Evolutionary conservation across 2,113 vertebrate species (phyloP).

Genomic region (Aramus guarauna): DNA sequence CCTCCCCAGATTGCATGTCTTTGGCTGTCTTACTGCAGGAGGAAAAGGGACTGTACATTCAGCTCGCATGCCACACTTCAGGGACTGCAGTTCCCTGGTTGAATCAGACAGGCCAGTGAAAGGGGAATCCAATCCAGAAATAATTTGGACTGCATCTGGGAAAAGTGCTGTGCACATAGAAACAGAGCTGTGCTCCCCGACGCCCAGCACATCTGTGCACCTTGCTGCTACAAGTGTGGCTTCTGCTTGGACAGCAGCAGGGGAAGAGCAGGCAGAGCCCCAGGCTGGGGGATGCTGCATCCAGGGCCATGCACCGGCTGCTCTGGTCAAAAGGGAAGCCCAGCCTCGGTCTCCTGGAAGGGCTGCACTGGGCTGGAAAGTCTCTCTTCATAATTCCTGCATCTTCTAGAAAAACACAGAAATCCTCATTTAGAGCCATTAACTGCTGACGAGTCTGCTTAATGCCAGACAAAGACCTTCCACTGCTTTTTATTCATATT

Average conservation of each 20-base stretch:
- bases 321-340: neutral
- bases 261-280: neutral
- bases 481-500: neutral
- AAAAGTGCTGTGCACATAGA: neutral
- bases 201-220: neutral
- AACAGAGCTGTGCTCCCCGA: neutral
- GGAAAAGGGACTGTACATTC: neutral
- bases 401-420: conserved; percentile 1
- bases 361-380: neutral
- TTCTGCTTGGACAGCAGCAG: neutral
- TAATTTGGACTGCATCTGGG: neutral
- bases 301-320: neutral
- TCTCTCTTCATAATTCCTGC: neutral
- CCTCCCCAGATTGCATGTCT: neutral
- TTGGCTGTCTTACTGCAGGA: neutral
- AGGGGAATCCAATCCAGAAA: neutral
- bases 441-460: neutral
- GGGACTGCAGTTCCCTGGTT: neutral
- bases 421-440: neutral
- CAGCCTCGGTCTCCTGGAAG: neutral
- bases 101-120: neutral
- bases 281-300: neutral
- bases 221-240: neutral
- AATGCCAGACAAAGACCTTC: neutral
- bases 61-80: neutral